Base-by-base conservation (phyloP, 2,888 invertebrate species). In the Tiliacea aurago region DNA sequence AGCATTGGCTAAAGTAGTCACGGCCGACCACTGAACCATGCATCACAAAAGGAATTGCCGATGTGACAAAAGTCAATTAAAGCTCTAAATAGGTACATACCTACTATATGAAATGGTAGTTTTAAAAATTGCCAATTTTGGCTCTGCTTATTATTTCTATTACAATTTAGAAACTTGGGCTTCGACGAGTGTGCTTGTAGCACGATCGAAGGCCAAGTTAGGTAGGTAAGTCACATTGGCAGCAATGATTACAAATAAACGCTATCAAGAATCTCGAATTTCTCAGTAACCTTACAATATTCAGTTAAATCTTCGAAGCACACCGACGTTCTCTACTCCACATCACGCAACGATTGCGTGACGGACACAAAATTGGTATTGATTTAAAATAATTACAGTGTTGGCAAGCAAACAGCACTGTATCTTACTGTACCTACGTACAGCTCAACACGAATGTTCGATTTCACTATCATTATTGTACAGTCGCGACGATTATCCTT, bases 321-420 rank as follows among this genome's bases (percentile, higher is more conserved):
- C 55, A 85, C 62, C 58, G 49, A 55, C 64, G 73, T 83, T 69
- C 66, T 67, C 74, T 66, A 73, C 43, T 43, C 53, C 23, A 23
- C 61, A 78, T 76, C 91, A 91, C 93, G 93, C 92, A 86, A 90
- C 11, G 71, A 6, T 93, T 83, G 93, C 93, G 93, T 93, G 93
- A 84, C 84, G 72, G 28, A 78, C 82, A 86, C 88, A 62, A 91
- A 92, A 93, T 92, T 90, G 89, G 91, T 93, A 93, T 93, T 92
- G 93, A 93, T 93, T 93, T 89, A 88, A 90, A 92, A 92, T 93
- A 93, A 93, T 93, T 91, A 92, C 88, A 85, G 86, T 77, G 71
- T 81, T 59, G 80, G 81, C 81, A 89, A 89, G 76, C 81, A 89
- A 90, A 89, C 86, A 90, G 51, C 53, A 61, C 62, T 76, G 76